Evolutionary conservation across 2,888 invertebrate genomes (phyloP).

Genomic region (Sphinx pinastri): DNA sequence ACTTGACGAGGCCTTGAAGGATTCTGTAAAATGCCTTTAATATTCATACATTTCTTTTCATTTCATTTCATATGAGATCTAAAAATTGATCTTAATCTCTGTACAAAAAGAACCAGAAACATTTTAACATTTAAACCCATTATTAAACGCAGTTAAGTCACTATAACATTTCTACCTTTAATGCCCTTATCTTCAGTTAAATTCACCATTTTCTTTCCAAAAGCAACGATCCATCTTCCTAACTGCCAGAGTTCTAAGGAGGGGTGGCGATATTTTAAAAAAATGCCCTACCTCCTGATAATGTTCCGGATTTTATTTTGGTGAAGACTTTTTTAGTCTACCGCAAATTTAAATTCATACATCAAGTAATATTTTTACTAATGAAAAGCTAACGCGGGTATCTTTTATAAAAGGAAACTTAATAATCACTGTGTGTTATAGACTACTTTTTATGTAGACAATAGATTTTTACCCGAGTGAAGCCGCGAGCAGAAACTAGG

Average conservation of each 20-base stretch:
- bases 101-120: background rate
- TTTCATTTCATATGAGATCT: no score
- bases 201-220: slow-evolving; percentile 19
- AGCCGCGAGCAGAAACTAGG: no score
- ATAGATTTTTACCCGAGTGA: no score
- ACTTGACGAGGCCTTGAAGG: no score
- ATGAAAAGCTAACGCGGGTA: no score
- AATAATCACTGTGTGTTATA: no score
- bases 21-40: no score
- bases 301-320: slow-evolving; percentile 7
- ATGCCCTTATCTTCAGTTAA: slow-evolving; percentile 9
- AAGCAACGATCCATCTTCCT: slow-evolving; percentile 21
- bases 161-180: slow-evolving; percentile 15
- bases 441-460: no score
- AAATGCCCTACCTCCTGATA: background rate
- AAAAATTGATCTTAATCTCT: background rate
- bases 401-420: no score
- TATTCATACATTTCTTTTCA: no score
- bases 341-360: no score
- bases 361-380: no score
- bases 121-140: background rate
- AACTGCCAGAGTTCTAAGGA: slow-evolving; percentile 12
- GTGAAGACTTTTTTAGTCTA: background rate
- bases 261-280: slow-evolving; percentile 8
- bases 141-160: background rate